These are phyloP conservation scores for Ornithoptera alexandrae DNA, from an alignment of 2,888 invertebrate species.

Conservation along the genomic window DNA sequence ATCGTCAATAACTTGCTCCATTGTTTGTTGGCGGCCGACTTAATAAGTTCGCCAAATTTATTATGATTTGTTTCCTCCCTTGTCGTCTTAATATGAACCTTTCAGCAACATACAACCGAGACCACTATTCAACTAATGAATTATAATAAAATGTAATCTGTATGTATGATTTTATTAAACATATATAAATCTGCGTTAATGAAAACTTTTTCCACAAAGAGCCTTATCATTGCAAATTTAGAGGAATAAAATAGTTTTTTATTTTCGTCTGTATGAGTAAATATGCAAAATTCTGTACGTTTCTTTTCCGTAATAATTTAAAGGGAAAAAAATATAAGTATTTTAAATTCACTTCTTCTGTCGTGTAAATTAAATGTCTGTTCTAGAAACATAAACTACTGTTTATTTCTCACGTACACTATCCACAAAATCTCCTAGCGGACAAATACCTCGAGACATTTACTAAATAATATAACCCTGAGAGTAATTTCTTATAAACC, in stretches of 20 bases:
- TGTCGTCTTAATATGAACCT: constrained; percentile 69
- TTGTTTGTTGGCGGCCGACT: constrained; percentile 77
- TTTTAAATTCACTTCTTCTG: background rate
- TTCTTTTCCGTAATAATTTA: too few relatives aligned
- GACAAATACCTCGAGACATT: constrained; percentile 27
- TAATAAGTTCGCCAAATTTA: constrained; percentile 78
- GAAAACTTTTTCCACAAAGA: too few relatives aligned
- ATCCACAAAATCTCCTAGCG: background rate
- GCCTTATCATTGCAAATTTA: too few relatives aligned
- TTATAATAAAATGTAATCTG: constrained; percentile 5
- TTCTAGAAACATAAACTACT: constrained; percentile 9
- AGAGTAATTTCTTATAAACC: constrained; percentile 29
- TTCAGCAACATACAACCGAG: constrained; percentile 53
- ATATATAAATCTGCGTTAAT: too few relatives aligned
- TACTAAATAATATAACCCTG: constrained; percentile 38
- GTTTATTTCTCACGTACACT: background rate
- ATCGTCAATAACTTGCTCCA: constrained; percentile 76
- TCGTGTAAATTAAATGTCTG: constrained; percentile 11
- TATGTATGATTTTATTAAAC: too few relatives aligned
- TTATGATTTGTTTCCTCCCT: constrained; percentile 75
- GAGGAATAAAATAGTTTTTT: too few relatives aligned
- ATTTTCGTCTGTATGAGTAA: too few relatives aligned
- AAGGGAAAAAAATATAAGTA: background rate
- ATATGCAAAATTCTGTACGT: too few relatives aligned
- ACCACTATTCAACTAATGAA: constrained; percentile 41